Evolutionary conservation across 2,888 invertebrate genomes (phyloP), one percentile per base, ranked within the genome.

Genomic region (Campoletis raptor): DNA sequence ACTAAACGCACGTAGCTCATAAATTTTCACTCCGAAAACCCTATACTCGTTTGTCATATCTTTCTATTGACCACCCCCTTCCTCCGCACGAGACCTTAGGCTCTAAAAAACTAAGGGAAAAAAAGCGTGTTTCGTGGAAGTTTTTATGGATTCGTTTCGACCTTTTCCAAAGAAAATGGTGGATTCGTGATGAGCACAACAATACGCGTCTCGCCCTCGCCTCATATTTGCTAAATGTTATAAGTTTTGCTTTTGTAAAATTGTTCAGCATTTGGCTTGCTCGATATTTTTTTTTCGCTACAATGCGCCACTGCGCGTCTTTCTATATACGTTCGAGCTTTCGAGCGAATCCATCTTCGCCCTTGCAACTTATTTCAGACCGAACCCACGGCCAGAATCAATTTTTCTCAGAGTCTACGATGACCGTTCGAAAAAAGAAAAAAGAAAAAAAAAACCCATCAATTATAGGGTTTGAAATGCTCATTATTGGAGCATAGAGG

Each of bases 41-140:
- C 12, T n/a, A 69, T n/a, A n/a, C 69, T 21, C 69, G 78, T 79
- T 79, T 69, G 54, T 79, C 78, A 64, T 69, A 24, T 24, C 15
- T 69, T 69, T 79, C n/a, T n/a, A 79, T 67, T 69, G 40, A 69
- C 64, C 21, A 64, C n/a, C 69, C 12, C 21, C 24, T 21, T 52
- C 37, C 48, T 40, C 10, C 3, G n/a, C n/a, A n/a, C n/a, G n/a
- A n/a, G n/a, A n/a, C n/a, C n/a, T 66, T 7, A n/a, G 30, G n/a
- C 45, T 30, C 9, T 3, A 5, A 52, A 52, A 52, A 52, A 48
- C 72, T 48, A n/a, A 52, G 48, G 69, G 69, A 7, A 15, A 69
- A 45, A 69, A 45, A 21, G 30, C 42, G 69, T 45, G 42, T 45
- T 69, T 45, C 42, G 36, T 24, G 45, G 24, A 24, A 69, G 15